A percentile compares a stretch with the other conserved stretches of the same genome.
Conservation (phyloP, 2,797 vertebrate species). For the Falco naumanni region DNA sequence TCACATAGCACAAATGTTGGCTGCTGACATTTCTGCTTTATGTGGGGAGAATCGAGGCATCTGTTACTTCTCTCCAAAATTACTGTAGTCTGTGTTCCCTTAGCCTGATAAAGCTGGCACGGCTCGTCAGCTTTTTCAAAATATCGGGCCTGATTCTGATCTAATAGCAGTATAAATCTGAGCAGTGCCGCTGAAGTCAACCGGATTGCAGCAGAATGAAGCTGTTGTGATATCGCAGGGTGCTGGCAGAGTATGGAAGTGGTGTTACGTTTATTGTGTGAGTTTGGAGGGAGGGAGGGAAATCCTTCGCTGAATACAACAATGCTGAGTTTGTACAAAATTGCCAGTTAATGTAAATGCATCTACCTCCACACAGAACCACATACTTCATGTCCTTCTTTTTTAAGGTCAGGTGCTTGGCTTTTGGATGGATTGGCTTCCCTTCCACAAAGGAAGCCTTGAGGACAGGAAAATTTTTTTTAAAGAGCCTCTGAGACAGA, state of each 20-base stretch:
- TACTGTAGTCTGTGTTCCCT: neutral
- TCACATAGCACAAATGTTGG: neutral
- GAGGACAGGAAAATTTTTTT: neutral
- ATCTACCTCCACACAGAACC: neutral
- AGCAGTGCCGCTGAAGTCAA: neutral
- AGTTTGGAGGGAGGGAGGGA: neutral
- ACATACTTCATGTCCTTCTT: neutral
- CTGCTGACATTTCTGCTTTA: neutral
- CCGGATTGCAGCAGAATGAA: neutral
- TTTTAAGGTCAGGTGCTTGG: neutral
- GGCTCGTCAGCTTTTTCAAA: neutral
- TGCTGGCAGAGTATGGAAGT: neutral
- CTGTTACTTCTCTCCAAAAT: neutral
- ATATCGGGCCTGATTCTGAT: neutral
- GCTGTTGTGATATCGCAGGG: neutral
- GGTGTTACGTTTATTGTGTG: neutral
- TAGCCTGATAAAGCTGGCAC: neutral
- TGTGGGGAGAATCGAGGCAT: neutral
- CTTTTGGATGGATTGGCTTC: neutral
- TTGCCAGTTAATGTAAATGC: neutral
- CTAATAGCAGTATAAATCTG: neutral
- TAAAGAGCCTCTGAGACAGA: neutral
- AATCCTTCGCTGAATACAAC: neutral
- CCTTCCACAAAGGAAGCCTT: neutral
- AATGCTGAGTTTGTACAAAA: neutral